Percentiles rank a stretch among this genome's conserved stretches.
These are phyloP conservation scores for Perccottus glenii DNA, from an alignment of 2,113 vertebrate genomes.

Conservation along the genomic window DNA sequence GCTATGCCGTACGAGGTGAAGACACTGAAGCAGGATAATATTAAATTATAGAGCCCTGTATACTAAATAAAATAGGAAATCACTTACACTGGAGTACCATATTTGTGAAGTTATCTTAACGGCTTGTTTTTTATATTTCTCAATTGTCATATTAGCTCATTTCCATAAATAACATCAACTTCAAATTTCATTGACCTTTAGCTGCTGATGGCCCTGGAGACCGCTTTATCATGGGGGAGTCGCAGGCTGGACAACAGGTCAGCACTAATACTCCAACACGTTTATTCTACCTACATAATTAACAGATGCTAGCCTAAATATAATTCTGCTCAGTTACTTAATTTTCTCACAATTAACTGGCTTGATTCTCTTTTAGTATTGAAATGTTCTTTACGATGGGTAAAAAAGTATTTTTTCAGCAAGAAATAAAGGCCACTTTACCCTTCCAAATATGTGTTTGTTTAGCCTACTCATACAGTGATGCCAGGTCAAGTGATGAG, in stretches of 20 bases:
- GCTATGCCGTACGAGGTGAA: slow-evolving; percentile 97
- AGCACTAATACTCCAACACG: slow-evolving; percentile 38
- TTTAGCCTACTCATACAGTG: slow-evolving; percentile 95
- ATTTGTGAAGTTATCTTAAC: not conserved
- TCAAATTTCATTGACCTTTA: slow-evolving; percentile 64
- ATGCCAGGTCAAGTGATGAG: slow-evolving; percentile 99
- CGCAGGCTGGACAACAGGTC: slow-evolving; percentile 97
- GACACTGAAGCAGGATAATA: too few relatives aligned
- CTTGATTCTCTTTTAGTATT: not conserved
- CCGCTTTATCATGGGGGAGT: slow-evolving; percentile 98
- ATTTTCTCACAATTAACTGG: not conserved
- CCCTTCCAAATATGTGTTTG: not conserved
- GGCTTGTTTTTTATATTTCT: not conserved
- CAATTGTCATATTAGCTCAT: slow-evolving; percentile 3
- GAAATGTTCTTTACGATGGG: too few relatives aligned
- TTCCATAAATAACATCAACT: slow-evolving; percentile 17
- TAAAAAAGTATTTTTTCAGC: not conserved
- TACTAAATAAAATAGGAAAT: not conserved
- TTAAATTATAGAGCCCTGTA: not conserved
- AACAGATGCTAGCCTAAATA: not conserved
- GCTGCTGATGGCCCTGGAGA: slow-evolving; percentile 98
- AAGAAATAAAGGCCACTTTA: not conserved
- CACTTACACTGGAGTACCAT: not conserved
- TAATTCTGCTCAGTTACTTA: not conserved
- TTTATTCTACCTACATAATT: not conserved